Conservation (phyloP, 2,113 vertebrate species). For the Channa argus region DNA sequence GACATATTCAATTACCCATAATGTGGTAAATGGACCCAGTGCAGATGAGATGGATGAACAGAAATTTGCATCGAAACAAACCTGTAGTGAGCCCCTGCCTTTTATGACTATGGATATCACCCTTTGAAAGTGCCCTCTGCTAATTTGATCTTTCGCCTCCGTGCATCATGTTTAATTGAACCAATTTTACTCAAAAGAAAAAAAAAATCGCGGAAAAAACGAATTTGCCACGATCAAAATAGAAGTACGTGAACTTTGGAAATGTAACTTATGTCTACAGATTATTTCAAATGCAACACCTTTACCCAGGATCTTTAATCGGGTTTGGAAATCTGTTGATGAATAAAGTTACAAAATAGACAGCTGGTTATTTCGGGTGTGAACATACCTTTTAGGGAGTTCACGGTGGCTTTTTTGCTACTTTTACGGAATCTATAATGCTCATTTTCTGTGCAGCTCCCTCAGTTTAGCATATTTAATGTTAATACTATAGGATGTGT, state of each 20-base stretch:
- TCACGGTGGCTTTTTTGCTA: no score
- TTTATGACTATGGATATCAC: background rate
- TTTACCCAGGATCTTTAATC: background rate
- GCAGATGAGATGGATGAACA: background rate
- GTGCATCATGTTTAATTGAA: background rate
- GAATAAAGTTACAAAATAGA: no score
- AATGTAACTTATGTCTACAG: background rate
- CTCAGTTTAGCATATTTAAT: no score
- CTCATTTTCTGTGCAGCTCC: no score
- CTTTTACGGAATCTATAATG: no score
- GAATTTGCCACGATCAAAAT: background rate
- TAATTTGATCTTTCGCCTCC: background rate
- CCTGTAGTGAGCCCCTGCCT: background rate
- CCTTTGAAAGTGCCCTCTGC: constrained; percentile 22
- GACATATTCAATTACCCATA: background rate
- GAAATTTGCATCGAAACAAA: background rate
- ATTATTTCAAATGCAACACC: background rate
- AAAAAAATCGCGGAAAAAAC: background rate
- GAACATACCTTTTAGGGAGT: no score
- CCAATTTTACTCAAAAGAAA: background rate
- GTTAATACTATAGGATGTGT: no score
- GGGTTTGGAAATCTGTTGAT: background rate
- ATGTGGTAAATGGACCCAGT: background rate
- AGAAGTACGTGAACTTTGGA: constrained; percentile 36
- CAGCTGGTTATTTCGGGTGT: no score